phyloP scores from a whole-genome alignment of 2,888 invertebrate genomes.

The Antitype chi region DNA sequence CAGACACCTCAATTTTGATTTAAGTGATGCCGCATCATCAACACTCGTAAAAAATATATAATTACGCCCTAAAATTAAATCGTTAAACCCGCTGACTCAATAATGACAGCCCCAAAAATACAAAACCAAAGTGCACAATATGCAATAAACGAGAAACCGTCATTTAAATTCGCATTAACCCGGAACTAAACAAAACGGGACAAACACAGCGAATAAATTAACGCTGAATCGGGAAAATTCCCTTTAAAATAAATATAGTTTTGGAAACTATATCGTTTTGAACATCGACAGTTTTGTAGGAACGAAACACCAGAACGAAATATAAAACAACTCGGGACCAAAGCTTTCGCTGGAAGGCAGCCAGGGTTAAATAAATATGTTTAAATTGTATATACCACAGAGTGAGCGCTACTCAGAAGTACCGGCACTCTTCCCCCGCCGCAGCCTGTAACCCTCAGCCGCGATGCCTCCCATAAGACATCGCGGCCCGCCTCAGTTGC shows the following conservation, averaged over 20 bases:
- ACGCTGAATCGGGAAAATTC: conserved; percentile 48
- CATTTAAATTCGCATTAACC: conserved; percentile 50
- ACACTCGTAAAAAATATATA: background rate
- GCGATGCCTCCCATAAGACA: no score
- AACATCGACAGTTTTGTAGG: conserved; percentile 57
- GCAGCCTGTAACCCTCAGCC: no score
- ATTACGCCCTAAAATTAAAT: conserved; percentile 8
- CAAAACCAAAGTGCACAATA: conserved; percentile 39
- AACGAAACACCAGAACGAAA: conserved; percentile 56
- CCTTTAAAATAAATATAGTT: conserved; percentile 63
- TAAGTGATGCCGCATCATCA: no score
- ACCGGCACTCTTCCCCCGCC: no score
- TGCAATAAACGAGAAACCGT: conserved; percentile 34
- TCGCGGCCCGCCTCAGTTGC: no score
- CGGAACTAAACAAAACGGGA: conserved; percentile 36
- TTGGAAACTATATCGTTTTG: conserved; percentile 56
- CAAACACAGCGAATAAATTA: conserved; percentile 31
- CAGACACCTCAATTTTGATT: no score
- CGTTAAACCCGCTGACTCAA: conserved; percentile 6
- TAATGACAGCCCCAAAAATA: conserved; percentile 33
- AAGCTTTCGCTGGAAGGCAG: conserved; percentile 68
- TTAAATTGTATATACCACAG: conserved; percentile 67
- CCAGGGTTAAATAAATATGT: conserved; percentile 72
- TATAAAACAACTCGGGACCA: conserved; percentile 60
- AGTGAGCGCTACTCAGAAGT: no score